phyloP scores from a whole-genome alignment of 1,140 invertebrate genomes.

The Oryzaephilus surinamensis region DNA sequence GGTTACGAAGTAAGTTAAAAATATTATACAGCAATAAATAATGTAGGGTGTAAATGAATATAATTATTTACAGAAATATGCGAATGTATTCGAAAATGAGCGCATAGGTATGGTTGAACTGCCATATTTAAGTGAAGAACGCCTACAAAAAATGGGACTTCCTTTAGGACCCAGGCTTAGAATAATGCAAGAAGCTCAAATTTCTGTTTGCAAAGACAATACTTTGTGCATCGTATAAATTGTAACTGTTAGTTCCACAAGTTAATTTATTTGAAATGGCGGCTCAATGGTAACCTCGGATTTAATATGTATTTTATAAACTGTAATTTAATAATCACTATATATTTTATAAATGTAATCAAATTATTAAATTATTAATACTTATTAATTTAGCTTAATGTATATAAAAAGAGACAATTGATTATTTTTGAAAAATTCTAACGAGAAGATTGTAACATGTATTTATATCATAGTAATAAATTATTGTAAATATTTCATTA shows the following conservation, averaged over 20 bases:
- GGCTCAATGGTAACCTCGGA: too few species aligned
- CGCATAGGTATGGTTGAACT: constrained; percentile 85
- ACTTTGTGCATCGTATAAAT: constrained; percentile 37
- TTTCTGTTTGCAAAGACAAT: constrained; percentile 49
- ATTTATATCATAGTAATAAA: constrained; percentile 10
- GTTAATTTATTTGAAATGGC: not conserved
- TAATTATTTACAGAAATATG: constrained; percentile 69
- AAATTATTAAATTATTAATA: constrained; percentile 9
- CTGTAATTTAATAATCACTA: not conserved
- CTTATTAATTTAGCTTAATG: not conserved
- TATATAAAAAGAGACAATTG: constrained; percentile 4
- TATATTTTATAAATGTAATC: constrained; percentile 7
- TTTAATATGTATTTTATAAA: not conserved
- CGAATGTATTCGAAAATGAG: constrained; percentile 72
- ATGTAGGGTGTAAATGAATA: not conserved
- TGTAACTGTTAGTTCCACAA: constrained; percentile 7
- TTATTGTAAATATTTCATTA: constrained; percentile 11
- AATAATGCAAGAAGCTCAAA: constrained; percentile 81
- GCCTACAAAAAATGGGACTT: constrained; percentile 78
- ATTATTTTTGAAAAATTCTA: constrained; percentile 10
- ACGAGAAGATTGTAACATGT: constrained; percentile 6
- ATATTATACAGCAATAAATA: not conserved
- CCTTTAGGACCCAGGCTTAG: constrained; percentile 78
- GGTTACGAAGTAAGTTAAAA: constrained; percentile 72
- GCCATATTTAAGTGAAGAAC: constrained; percentile 83